Evolutionary conservation across 1,140 invertebrate genomes (phyloP), one percentile per base, ranked within the genome.

Genomic region (Drosophila santomea): DNA sequence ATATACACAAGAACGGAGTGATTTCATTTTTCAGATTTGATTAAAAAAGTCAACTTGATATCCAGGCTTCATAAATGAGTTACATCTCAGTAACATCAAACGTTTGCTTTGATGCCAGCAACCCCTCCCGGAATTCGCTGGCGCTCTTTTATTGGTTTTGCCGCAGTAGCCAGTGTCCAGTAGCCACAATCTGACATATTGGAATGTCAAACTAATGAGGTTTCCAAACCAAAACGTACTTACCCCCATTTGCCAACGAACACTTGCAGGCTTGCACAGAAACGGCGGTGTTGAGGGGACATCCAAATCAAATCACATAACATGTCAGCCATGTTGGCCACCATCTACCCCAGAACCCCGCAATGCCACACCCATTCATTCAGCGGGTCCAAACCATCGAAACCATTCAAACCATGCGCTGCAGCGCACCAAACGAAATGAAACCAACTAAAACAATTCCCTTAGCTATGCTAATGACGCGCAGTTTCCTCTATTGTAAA

Each of bases 301-400:
- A 86, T 76, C 76, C 68, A 83, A 83, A 84, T 85, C 66, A 85
- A 85, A 85, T 85, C 82, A 88, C 82, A 86, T 85, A 86, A 81
- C 81, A 85, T 82, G 82, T 78, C 63, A 64, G 67, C 50, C 66
- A 63, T 58, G 60, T 76, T 28, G 44, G 61, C 56, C 78, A 52
- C 14, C 20, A 23, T 17, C 52, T 55, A 38, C 23, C 23, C 23
- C 23, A 25, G 25, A 25, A 25, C 25, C n/a, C 38, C 12, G 4
- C 15, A 47, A 8, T 32, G 28, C 55, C 35, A 44, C 36, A 28
- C 36, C 52, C 43, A 14, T 38, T 8, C 55, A 57, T 52, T 39
- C 28, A 28, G 20, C 28, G 25, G 28, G 36, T 17, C 25, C 41
- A 39, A 39, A 32, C 32, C 32, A 32, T 8, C 32, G 8, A 44